These are phyloP conservation scores for Drosophila parvula DNA, from an alignment of 1,140 invertebrate species.

Conservation along the genomic window DNA sequence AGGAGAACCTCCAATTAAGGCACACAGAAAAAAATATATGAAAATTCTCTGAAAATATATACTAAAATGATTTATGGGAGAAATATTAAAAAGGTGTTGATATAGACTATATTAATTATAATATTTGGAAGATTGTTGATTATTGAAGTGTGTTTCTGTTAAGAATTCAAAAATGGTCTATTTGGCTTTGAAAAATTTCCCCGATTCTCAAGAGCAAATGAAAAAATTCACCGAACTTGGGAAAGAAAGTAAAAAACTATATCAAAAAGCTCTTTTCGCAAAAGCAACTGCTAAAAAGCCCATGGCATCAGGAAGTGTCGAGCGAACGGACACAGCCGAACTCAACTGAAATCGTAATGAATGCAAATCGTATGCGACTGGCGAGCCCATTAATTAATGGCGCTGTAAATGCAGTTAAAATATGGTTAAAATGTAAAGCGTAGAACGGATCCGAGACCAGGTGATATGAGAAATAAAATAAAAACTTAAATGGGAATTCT, in stretches of 20 bases:
- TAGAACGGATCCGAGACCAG: constrained; percentile 59
- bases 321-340: constrained; percentile 49
- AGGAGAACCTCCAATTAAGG: not conserved
- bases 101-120: not conserved
- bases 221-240: constrained; percentile 45
- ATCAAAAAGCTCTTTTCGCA: constrained; percentile 39
- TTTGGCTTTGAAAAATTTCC: constrained; percentile 48
- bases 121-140: not conserved
- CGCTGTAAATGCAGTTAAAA: constrained; percentile 70
- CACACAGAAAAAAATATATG: not conserved
- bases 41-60: not conserved
- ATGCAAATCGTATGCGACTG: constrained; percentile 72
- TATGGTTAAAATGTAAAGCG: constrained; percentile 53
- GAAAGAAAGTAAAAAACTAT: constrained; percentile 61
- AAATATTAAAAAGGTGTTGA: not conserved
- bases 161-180: not conserved
- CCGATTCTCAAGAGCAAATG: constrained; percentile 64
- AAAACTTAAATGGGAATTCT: constrained; percentile 55
- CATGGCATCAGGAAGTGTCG: constrained; percentile 70
- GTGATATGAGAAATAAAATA: constrained; percentile 44
- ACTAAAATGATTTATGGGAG: too few species aligned
- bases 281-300: constrained; percentile 41
- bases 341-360: constrained; percentile 66
- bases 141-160: too few species aligned
- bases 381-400: constrained; percentile 70